Evolutionary conservation across 2,888 invertebrate genomes (phyloP), one percentile per base, ranked within the genome.

Genomic region (Acronicta aceris): DNA sequence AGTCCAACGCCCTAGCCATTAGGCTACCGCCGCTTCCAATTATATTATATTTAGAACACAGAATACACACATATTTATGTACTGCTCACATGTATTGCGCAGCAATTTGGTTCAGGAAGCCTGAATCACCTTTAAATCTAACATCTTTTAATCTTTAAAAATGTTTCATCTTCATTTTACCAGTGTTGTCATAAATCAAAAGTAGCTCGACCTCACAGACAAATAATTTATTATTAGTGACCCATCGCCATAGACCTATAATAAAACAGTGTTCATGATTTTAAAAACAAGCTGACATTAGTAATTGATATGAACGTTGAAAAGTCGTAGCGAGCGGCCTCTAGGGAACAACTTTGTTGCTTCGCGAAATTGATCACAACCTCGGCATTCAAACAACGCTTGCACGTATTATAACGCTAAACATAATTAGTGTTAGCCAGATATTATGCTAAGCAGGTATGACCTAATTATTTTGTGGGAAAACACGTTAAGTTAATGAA

Each of bases 391-490:
- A 36, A 36, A 36, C 13, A 36, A 36, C 12, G 36, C 36, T 36
- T 36, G 13, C 12, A 13, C 4, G 13, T 36, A 13, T 36, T 36
- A 36, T 36, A 36, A 13, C 13, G 36, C 36, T 13, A 13, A 36
- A 36, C 13, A 13, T 13, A 36, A 36, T 36, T 13, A 13, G 36
- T 13, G 36, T 36, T 36, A 36, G 13, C 36, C 36, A 36, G 38
- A 6, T 38, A n/a, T n/a, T n/a, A 38, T 38, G 38, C n/a, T 38
- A 38, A 38, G 13, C 36, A 36, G 13, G 38, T 38, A 38, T 38
- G 38, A 38, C 38, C 38, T 38, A 38, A 38, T 38, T 38, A 38
- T 38, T 33, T 38, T 38, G 38, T 38, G 38, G n/a, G 38, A n/a
- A 38, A 38, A 38, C 38, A n/a, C 7, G 38, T 38, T 38, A n/a